Percentiles rank a stretch among this genome's conserved stretches.
These are phyloP conservation scores for Hirtodrosophila histrioides DNA, from an alignment of 2,888 invertebrate genomes.

Conservation along the genomic window DNA sequence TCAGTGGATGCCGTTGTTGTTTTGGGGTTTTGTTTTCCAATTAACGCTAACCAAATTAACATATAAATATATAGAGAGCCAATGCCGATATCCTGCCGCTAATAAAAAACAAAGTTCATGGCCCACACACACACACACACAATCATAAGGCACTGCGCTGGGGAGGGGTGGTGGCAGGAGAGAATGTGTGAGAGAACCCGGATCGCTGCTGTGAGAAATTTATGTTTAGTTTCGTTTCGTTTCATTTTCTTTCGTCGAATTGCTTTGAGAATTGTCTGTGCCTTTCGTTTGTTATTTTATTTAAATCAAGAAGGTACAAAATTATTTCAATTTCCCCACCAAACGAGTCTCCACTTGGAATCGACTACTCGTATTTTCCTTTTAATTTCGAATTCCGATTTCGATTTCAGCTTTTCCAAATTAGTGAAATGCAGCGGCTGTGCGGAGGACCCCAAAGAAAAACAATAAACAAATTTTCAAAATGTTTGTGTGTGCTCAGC, in stretches of 20 bases:
- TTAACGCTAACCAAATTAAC: slow-evolving; percentile 70
- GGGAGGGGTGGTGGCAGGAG: no score
- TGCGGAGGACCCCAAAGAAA: slow-evolving; percentile 65
- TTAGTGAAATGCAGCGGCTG: slow-evolving; percentile 52
- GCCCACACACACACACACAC: slow-evolving; percentile 60
- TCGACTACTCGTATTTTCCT: slow-evolving; percentile 32
- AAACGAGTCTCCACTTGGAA: slow-evolving; percentile 18
- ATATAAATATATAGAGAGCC: slow-evolving; percentile 52
- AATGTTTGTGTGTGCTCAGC: slow-evolving; percentile 64
- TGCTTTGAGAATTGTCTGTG: slow-evolving; percentile 9
- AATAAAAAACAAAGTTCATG: slow-evolving; percentile 76
- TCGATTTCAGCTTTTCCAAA: slow-evolving; percentile 54
- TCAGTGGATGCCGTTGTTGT: slow-evolving; percentile 1
- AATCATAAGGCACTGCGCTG: no score
- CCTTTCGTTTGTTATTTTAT: slow-evolving; percentile 69
- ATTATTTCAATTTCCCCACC: slow-evolving; percentile 61
- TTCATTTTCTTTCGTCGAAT: slow-evolving; percentile 53
- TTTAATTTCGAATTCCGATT: slow-evolving; percentile 56
- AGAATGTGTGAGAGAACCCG: slow-evolving; percentile 25
- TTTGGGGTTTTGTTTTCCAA: slow-evolving; percentile 50
- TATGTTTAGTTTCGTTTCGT: slow-evolving; percentile 74
- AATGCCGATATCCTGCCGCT: slow-evolving; percentile 64
- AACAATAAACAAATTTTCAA: slow-evolving; percentile 77
- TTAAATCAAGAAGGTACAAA: slow-evolving; percentile 78
- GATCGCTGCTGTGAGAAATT: slow-evolving; percentile 50